phyloP scores from a whole-genome alignment of 2,797 vertebrate genomes.

The Luscinia megarhynchos region DNA sequence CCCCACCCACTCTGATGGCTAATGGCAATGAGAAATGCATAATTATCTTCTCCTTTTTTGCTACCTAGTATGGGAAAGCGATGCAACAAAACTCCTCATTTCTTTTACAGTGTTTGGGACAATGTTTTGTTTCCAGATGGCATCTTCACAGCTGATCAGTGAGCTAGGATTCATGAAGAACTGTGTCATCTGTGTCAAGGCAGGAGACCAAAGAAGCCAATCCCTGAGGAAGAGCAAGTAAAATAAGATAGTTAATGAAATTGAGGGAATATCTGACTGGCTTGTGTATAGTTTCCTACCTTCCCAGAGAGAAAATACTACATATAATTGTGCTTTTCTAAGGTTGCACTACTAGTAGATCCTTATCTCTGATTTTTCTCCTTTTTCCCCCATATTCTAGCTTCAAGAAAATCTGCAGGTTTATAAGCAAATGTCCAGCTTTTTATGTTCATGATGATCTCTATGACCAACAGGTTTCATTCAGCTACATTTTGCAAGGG shows the following conservation, averaged over 20 bases:
- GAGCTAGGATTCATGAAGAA: background rate
- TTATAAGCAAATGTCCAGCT: background rate
- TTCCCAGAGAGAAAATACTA: background rate
- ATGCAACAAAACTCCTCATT: background rate
- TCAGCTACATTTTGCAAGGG: background rate
- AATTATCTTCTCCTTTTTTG: background rate
- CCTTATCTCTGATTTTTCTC: background rate
- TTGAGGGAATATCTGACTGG: background rate
- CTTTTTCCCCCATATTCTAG: fast-evolving
- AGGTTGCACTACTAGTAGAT: background rate
- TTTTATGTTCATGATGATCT: background rate
- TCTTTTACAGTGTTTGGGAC: background rate
- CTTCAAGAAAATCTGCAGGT: background rate
- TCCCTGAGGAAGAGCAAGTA: background rate
- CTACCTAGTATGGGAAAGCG: background rate
- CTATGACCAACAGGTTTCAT: background rate
- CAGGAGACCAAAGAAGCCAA: background rate
- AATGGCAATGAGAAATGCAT: background rate
- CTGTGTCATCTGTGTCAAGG: background rate
- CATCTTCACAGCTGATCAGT: background rate
- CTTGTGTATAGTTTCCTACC: background rate
- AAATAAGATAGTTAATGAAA: background rate
- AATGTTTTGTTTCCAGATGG: background rate
- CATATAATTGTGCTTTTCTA: background rate
- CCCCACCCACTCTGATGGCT: background rate